Conservation (phyloP, 2,113 vertebrate species). For the Hylia prasina region DNA sequence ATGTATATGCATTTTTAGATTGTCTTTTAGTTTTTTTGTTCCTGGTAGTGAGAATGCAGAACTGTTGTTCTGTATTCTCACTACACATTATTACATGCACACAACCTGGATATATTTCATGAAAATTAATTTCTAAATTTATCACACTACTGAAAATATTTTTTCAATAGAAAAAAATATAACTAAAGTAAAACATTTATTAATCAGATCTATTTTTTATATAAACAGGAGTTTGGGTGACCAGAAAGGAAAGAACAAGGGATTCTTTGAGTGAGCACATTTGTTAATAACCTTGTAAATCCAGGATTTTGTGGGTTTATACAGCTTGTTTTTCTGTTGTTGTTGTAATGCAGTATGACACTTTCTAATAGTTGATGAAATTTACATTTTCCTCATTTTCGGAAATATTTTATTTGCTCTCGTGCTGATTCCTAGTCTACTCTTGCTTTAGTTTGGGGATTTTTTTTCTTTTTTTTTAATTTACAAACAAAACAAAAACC, state of each 20-base stretch:
- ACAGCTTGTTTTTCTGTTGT: not conserved
- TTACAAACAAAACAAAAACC: not conserved
- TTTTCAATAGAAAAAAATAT: constrained; percentile 61
- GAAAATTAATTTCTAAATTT: constrained; percentile 55
- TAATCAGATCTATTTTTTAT: constrained; percentile 77
- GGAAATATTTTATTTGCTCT: not conserved
- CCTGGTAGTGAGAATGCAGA: constrained; percentile 22
- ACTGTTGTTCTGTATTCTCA: too few relatives aligned
- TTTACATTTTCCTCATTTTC: not conserved
- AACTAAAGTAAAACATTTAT: constrained; percentile 61
- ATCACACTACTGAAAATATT: constrained; percentile 65
- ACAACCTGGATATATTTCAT: constrained; percentile 30
- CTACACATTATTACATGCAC: constrained; percentile 18
- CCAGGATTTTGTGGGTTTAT: constrained; percentile 25
- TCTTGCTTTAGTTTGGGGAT: not conserved
- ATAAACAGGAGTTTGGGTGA: constrained; percentile 56
- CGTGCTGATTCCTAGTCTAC: not conserved
- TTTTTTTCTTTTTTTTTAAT: not conserved
- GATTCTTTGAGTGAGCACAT: not conserved
- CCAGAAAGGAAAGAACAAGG: constrained; percentile 40
- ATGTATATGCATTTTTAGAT: not conserved
- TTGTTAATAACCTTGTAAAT: not conserved
- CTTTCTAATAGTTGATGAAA: not conserved
- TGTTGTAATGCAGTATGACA: not conserved
- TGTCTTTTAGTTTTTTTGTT: not conserved